Evolutionary conservation across 2,888 invertebrate species (phyloP).

Genomic region (Endotricha flammealis): DNA sequence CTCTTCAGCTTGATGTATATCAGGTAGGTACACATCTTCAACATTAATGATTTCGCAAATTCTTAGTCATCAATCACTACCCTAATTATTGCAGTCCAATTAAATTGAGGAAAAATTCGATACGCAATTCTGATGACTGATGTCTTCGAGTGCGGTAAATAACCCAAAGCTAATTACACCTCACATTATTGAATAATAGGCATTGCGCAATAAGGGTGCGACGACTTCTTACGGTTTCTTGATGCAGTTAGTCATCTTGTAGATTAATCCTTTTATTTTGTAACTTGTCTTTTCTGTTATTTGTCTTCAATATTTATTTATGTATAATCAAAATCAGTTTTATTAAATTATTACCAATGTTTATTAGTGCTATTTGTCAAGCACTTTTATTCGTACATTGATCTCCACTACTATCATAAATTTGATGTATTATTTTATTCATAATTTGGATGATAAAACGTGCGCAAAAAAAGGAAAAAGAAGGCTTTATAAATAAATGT

Average conservation of each 20-base stretch:
- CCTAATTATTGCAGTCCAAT: neutral
- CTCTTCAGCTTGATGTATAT: neutral
- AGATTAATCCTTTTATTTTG: too few species aligned
- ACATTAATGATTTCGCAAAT: neutral
- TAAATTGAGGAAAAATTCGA: neutral
- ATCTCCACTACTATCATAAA: slow-evolving; percentile 4
- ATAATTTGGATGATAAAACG: slow-evolving; percentile 10
- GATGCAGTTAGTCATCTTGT: too few species aligned
- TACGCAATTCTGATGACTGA: neutral
- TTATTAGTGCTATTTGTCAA: neutral
- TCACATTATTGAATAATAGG: neutral
- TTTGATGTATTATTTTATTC: neutral
- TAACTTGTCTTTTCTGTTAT: too few species aligned
- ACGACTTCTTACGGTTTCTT: neutral
- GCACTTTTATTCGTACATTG: neutral
- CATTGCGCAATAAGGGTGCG: neutral
- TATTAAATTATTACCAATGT: neutral
- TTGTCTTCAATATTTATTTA: too few species aligned
- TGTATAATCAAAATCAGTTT: neutral
- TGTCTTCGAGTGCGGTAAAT: neutral
- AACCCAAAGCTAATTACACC: neutral
- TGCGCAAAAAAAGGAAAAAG: slow-evolving; percentile 29
- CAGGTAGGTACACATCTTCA: neutral
- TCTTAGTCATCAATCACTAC: neutral
- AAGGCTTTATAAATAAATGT: slow-evolving; percentile 41